A percentile compares a stretch with the other conserved stretches of the same genome.
phyloP scores from a whole-genome alignment of 2,797 vertebrate genomes.

The Setipinna tenuifilis region DNA sequence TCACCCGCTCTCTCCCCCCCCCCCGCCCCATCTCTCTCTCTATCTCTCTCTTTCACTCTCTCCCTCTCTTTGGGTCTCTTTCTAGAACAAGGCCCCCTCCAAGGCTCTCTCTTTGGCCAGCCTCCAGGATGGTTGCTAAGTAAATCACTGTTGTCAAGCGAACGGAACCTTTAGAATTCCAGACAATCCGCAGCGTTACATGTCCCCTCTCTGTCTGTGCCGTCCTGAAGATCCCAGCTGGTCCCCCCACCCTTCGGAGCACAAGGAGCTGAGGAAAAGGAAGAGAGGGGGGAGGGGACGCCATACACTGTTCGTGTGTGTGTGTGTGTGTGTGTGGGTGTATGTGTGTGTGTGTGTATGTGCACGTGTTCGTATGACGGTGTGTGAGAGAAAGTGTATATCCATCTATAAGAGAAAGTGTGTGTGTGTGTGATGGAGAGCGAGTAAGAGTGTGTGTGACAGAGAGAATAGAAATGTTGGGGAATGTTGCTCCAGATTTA shows the following conservation, averaged over 20 bases:
- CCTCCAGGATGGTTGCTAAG: slow-evolving; percentile 78
- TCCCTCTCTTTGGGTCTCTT: not conserved
- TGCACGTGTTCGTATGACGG: not conserved
- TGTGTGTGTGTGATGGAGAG: not conserved
- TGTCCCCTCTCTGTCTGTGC: slow-evolving; percentile 50
- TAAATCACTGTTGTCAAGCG: slow-evolving; percentile 75
- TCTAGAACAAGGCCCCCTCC: slow-evolving; percentile 61
- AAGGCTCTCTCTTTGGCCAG: slow-evolving; percentile 69
- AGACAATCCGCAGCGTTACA: slow-evolving; percentile 67
- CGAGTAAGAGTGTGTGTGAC: not conserved
- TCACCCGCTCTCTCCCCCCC: too few relatives aligned
- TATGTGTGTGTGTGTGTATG: not conserved
- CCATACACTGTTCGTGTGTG: not conserved
- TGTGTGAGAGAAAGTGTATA: not conserved
- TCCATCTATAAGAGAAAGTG: not conserved
- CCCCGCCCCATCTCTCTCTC: too few relatives aligned
- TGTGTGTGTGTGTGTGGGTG: not conserved
- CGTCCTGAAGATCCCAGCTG: slow-evolving; percentile 30
- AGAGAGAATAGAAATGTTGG: slow-evolving; percentile 43
- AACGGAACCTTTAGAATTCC: slow-evolving; percentile 74
- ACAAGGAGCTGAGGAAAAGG: slow-evolving; percentile 27
- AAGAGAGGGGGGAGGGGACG: slow-evolving; percentile 42
- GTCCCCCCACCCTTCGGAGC: slow-evolving; percentile 21
- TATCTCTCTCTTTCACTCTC: slow-evolving; percentile 31
- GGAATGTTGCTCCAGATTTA: slow-evolving; percentile 35